A percentile compares a stretch with the other conserved stretches of the same genome.
phyloP scores from a whole-genome alignment of 2,888 invertebrate species.

The Sphaeridia pumilis region DNA sequence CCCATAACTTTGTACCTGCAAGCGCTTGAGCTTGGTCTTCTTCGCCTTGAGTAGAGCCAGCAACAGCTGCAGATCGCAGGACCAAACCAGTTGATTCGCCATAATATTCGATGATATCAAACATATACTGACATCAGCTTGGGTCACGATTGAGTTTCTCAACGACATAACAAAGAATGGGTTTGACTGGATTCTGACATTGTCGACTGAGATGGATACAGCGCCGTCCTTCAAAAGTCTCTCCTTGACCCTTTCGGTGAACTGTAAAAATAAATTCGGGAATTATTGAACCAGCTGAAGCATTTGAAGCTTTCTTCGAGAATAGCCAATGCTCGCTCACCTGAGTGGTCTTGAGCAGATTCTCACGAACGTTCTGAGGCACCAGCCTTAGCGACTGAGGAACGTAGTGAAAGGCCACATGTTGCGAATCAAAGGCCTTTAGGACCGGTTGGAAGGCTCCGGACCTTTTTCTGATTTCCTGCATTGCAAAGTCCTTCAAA shows the following conservation, averaged over 20 bases:
- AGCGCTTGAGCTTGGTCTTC: background rate
- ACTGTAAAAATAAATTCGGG: constrained; percentile 1
- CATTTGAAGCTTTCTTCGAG: background rate
- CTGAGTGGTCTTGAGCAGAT: background rate
- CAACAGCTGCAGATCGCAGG: background rate
- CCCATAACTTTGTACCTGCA: background rate
- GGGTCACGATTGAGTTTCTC: background rate
- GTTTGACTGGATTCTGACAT: too few relatives aligned
- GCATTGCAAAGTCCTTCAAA: background rate
- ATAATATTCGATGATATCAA: background rate
- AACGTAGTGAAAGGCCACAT: constrained; percentile 9
- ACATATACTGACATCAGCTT: background rate
- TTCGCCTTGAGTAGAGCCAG: background rate
- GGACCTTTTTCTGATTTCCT: background rate
- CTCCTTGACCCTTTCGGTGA: background rate
- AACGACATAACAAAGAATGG: constrained; percentile 1
- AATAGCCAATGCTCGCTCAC: background rate
- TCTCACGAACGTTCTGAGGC: background rate
- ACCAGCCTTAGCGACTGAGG: background rate
- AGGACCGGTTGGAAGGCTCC: background rate
- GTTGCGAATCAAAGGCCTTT: constrained; percentile 2
- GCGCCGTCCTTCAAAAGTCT: background rate
- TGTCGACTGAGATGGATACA: constrained; percentile 2
- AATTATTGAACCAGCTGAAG: background rate
- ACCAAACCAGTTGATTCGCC: background rate